These are phyloP conservation scores for Cantharis nigra DNA, from an alignment of 2,888 invertebrate genomes.

Conservation along the genomic window DNA sequence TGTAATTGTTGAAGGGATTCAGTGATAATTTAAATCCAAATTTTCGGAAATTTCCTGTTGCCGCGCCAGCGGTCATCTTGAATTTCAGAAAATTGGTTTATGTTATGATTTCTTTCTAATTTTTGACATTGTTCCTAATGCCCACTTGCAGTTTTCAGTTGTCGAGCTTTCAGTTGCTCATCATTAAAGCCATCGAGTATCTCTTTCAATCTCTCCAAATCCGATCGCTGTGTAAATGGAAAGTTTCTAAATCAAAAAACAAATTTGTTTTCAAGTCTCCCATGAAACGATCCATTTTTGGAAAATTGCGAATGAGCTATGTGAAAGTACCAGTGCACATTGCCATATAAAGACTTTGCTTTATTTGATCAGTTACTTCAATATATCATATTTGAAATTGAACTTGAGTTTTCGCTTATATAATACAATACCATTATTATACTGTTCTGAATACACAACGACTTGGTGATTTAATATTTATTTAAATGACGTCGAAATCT, in stretches of 20 bases:
- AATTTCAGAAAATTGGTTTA: no score
- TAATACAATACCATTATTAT: background rate
- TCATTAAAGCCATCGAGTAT: no score
- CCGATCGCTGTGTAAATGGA: background rate
- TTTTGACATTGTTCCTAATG: no score
- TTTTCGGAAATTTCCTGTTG: no score
- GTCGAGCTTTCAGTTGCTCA: no score
- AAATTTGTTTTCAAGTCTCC: background rate
- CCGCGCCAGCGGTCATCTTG: no score
- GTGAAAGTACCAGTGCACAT: background rate
- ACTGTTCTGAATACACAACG: background rate
- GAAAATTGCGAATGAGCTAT: background rate
- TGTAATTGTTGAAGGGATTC: no score
- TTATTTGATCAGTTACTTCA: background rate
- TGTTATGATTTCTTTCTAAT: no score
- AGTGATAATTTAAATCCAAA: no score
- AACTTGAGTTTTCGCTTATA: background rate
- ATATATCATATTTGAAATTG: background rate
- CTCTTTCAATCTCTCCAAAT: no score
- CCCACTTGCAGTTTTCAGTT: no score
- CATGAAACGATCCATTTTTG: background rate
- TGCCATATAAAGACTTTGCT: background rate
- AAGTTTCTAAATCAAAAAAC: background rate
- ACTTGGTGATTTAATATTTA: background rate
- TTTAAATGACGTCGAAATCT: background rate